A percentile compares a stretch with the other conserved stretches of the same genome.
Evolutionary conservation across 1,140 invertebrate species (phyloP).

Genomic region (Aphelenchoides fujianensis): DNA sequence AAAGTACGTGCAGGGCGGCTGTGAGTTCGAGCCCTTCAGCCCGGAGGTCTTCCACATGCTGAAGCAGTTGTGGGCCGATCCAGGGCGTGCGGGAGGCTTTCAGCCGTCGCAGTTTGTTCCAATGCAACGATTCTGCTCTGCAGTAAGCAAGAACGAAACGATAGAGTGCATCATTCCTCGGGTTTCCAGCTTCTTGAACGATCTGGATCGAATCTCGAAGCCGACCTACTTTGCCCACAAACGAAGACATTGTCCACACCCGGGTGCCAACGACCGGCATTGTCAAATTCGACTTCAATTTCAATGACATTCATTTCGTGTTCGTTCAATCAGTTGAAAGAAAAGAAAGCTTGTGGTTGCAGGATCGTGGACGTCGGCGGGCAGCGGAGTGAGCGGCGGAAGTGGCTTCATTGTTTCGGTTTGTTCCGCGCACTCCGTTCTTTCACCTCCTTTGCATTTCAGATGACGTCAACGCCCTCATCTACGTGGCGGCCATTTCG

Average conservation of each 20-base stretch:
- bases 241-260: slow-evolving; percentile 92
- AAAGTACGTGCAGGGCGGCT: slow-evolving; percentile 33
- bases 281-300: slow-evolving; percentile 83
- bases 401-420: slow-evolving; percentile 64
- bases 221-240: slow-evolving; percentile 68
- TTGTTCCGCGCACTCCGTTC: neutral
- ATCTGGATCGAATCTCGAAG: slow-evolving; percentile 86
- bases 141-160: no score
- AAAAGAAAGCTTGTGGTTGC: no score
- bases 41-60: slow-evolving; percentile 31
- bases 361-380: slow-evolving; percentile 66
- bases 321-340: no score
- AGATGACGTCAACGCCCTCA: slow-evolving; percentile 56
- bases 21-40: slow-evolving; percentile 28
- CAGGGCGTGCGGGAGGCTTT: slow-evolving; percentile 23
- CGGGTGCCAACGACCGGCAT: slow-evolving; percentile 88
- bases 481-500: slow-evolving; percentile 64
- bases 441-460: neutral
- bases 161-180: no score
- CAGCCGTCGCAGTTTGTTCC: slow-evolving; percentile 19
- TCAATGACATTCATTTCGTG: slow-evolving; percentile 53
- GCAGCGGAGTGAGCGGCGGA: slow-evolving; percentile 67
- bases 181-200: slow-evolving; percentile 71
- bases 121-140: slow-evolving; percentile 28
- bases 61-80: slow-evolving; percentile 46